Evolutionary conservation across 2,113 vertebrate species (phyloP), one percentile per base, ranked within the genome.

Genomic region (Chaetodon auriga): DNA sequence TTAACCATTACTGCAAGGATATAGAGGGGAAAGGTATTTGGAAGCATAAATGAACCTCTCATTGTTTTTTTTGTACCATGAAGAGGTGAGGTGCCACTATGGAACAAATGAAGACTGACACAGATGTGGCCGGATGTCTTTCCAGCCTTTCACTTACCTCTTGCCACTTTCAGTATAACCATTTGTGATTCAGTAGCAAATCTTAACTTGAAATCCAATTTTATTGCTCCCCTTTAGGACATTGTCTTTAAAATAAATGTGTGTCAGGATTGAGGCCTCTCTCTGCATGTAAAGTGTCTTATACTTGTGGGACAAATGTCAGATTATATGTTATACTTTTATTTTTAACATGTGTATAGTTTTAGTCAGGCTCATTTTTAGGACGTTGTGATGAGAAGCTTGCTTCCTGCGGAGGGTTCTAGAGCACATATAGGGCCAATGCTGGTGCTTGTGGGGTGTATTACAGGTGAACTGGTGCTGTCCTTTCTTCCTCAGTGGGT

Each of bases 41-140:
- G 23, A 66, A 45, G 86, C 79, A 89, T 53, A 71, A 3, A 86
- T 93, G 85, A 92, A 75, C 82, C 81, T 74, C 80, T 78, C 10
- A 10, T 38, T 38, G 21, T 35, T 13, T 51, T 41, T 63, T 69
- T 54, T 19, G 25, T 61, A 25, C 48, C 68, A 25, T 16, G 41
- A 45, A 71, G 83, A 79, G 89, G 80, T 55, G 89, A 93, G 14
- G 36, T 90, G 86, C 84, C 51, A 13, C 71, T 23, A 11, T 16
- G 23, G 82, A 86, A 69, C 76, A 70, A 35, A 91, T 89, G 81
- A 90, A 81, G 90, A 91, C 85, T 51, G 63, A 83, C 64, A 77
- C 48, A 49, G 68, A 75, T 1, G 6, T 81, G 58, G 78, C 61
- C 72, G 7, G 86, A 82, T 80, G 80, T 87, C 46, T 82, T 41